phyloP scores from a whole-genome alignment of 1,140 invertebrate genomes.

The Aphis craccivora region DNA sequence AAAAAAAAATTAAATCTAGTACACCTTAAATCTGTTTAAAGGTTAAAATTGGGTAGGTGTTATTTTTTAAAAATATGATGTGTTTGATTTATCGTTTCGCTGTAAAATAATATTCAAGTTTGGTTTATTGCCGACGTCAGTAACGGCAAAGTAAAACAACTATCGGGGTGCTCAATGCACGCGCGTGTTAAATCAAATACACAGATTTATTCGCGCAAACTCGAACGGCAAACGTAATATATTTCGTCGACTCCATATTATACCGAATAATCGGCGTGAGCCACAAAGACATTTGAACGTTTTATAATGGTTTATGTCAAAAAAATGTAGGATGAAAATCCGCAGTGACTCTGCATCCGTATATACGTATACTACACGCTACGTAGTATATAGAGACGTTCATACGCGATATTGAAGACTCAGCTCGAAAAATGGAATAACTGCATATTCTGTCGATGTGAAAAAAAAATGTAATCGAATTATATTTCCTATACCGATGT shows the following conservation, averaged over 20 bases:
- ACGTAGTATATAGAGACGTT: neutral
- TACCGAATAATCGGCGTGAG: neutral
- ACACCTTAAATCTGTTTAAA: neutral
- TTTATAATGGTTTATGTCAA: neutral
- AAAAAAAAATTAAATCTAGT: neutral
- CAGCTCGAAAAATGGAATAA: neutral
- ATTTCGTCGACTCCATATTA: neutral
- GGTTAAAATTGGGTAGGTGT: neutral
- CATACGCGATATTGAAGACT: neutral
- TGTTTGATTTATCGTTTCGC: neutral
- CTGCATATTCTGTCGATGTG: neutral
- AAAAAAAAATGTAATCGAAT: constrained; percentile 2
- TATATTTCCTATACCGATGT: neutral
- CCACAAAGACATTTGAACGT: constrained; percentile 13
- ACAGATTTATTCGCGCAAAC: neutral
- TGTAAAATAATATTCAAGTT: neutral
- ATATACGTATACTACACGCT: neutral
- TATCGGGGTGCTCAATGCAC: neutral
- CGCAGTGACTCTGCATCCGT: neutral
- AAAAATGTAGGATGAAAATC: neutral
- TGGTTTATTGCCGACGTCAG: constrained; percentile 11
- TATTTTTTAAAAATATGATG: neutral
- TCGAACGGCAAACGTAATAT: neutral
- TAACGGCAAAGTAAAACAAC: neutral
- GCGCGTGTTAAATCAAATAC: neutral